Conservation (phyloP, 2,113 vertebrate genomes). For the Cynocephalus volans region DNA sequence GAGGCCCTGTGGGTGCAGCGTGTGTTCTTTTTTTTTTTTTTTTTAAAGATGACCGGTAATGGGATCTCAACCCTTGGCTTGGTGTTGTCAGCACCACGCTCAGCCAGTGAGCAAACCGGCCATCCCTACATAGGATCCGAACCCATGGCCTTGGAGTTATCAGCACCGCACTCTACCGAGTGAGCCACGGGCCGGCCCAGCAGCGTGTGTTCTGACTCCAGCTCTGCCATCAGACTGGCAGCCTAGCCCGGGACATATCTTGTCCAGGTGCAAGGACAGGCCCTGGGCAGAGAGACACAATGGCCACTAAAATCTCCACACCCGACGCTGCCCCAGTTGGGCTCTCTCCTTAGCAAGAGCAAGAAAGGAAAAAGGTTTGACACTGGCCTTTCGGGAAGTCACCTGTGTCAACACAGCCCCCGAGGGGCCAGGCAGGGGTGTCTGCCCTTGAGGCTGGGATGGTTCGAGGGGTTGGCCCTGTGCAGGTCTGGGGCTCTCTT, state of each 20-base stretch:
- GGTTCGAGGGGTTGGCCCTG: not conserved
- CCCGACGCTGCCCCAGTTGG: not conserved
- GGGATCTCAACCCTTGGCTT: no score
- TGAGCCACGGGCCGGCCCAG: no score
- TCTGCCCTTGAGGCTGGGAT: not conserved
- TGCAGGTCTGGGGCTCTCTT: not conserved
- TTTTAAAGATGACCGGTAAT: no score
- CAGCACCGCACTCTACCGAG: no score
- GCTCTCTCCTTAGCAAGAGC: not conserved
- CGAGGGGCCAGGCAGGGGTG: fast-evolving
- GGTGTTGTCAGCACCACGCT: no score
- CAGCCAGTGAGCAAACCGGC: no score
- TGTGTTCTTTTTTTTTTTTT: no score
- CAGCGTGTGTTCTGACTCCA: not conserved
- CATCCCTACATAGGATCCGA: no score
- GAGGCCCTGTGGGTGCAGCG: not conserved
- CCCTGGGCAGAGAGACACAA: not conserved
- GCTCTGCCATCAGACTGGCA: not conserved
- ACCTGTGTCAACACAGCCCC: not conserved
- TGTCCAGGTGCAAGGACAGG: not conserved
- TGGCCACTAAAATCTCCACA: not conserved
- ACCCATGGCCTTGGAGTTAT: no score
- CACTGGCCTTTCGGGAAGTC: not conserved
- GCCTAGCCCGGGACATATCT: not conserved
- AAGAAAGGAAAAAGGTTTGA: not conserved